phyloP scores from a whole-genome alignment of 2,888 invertebrate species.

The Sarcophaga rosellei region DNA sequence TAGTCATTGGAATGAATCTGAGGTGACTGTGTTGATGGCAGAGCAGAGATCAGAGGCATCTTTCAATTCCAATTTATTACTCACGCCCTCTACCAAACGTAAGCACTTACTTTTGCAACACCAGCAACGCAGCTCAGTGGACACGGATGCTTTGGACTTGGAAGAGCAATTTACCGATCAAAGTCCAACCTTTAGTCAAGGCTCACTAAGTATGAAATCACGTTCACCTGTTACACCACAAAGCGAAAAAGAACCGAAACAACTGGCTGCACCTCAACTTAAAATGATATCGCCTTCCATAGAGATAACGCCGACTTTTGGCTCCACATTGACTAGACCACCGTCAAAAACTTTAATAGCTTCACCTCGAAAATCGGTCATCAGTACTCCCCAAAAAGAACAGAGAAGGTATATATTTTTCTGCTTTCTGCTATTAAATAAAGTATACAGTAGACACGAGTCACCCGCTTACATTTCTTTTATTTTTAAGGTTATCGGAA shows the following conservation, averaged over 20 bases:
- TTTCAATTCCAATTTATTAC: constrained; percentile 82
- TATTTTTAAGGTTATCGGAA: constrained; percentile 53
- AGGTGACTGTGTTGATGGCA: constrained; percentile 90
- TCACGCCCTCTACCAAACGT: constrained; percentile 90
- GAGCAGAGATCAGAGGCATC: constrained; percentile 82
- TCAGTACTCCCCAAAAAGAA: constrained; percentile 45
- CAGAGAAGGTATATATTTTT: constrained; percentile 55
- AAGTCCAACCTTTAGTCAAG: constrained; percentile 77
- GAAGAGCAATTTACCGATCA: constrained; percentile 84
- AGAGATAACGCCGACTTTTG: constrained; percentile 59
- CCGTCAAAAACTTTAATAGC: constrained; percentile 21
- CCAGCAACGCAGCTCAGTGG: constrained; percentile 92
- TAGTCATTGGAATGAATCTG: constrained; percentile 94
- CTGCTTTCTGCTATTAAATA: too few relatives aligned
- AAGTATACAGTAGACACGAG: too few relatives aligned
- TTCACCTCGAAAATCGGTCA: constrained; percentile 54
- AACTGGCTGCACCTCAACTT: constrained; percentile 1
- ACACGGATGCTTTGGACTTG: constrained; percentile 90
- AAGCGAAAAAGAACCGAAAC: constrained; percentile 49
- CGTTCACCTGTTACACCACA: constrained; percentile 58
- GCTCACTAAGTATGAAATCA: constrained; percentile 56
- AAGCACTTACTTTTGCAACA: constrained; percentile 91
- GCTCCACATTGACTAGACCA: constrained; percentile 10
- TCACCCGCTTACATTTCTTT: not conserved
- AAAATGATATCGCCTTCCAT: constrained; percentile 61